phyloP scores from a whole-genome alignment of 2,797 vertebrate genomes.

The Crocodylus rhombifer region DNA sequence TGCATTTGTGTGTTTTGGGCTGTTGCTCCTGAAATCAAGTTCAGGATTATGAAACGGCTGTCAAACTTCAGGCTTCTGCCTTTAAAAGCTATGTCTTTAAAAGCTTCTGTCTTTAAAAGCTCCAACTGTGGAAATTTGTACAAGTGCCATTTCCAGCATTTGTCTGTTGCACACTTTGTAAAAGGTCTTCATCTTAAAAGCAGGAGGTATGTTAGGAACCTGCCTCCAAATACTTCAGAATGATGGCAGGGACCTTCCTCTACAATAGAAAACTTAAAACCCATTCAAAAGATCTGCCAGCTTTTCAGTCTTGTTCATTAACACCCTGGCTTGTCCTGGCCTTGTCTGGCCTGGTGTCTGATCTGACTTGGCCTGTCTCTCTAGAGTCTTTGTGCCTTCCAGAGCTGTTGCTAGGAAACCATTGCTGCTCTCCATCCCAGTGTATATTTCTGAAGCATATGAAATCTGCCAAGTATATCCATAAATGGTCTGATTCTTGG shows the following conservation, averaged over 20 bases:
- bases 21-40: background rate
- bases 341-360: background rate
- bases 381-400: background rate
- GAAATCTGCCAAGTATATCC: background rate
- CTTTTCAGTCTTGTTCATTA: background rate
- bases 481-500: background rate
- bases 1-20: background rate
- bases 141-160: background rate
- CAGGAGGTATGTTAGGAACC: background rate
- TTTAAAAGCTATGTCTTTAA: background rate
- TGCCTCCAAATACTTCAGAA: background rate
- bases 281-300: background rate
- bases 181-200: background rate
- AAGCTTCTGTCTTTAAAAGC: background rate
- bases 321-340: background rate
- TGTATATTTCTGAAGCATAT: background rate
- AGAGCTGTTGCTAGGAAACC: constrained; percentile 1
- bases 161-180: background rate
- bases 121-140: constrained; percentile 10
- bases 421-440: background rate
- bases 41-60: background rate
- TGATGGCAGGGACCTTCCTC: background rate
- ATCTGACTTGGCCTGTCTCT: background rate
- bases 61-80: background rate
- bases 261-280: background rate